These are phyloP conservation scores for Stictonetta naevosa DNA, from an alignment of 2,113 vertebrate genomes.

Conservation along the genomic window DNA sequence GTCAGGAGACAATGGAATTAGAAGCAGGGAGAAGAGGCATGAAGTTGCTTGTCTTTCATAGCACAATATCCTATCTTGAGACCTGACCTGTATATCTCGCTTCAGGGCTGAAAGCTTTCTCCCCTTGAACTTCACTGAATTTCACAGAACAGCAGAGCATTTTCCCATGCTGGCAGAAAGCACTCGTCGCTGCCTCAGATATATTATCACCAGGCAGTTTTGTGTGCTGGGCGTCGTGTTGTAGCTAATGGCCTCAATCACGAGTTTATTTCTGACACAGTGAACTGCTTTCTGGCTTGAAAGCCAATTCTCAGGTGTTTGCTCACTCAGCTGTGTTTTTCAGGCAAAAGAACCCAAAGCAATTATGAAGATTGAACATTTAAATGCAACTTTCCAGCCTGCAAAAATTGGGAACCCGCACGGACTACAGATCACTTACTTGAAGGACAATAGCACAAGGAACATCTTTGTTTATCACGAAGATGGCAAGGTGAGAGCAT, in stretches of 20 bases:
- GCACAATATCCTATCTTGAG: background rate
- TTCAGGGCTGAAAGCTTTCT: background rate
- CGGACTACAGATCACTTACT: constrained; percentile 93
- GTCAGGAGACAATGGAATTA: background rate
- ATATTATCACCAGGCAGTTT: background rate
- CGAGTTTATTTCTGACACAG: background rate
- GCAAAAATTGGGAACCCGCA: constrained; percentile 90
- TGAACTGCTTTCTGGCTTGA: background rate
- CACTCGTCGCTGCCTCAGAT: rapidly evolving
- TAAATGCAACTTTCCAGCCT: constrained; percentile 95
- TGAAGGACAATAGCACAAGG: constrained; percentile 96
- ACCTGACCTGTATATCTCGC: background rate
- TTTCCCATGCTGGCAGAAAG: background rate
- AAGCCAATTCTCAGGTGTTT: background rate
- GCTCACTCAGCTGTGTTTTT: constrained; percentile 14
- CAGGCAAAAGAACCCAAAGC: constrained; percentile 97
- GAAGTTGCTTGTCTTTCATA: background rate
- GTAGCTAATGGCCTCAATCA: background rate
- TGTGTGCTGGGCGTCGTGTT: background rate
- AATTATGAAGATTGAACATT: constrained; percentile 88
- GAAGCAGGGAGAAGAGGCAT: background rate
- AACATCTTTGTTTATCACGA: constrained; percentile 97
- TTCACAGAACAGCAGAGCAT: background rate
- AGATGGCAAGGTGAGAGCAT: constrained; percentile 88
- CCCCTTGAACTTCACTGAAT: background rate